Evolutionary conservation across 2,797 vertebrate species (phyloP).

Genomic region (Chelidonichthys spinosus): DNA sequence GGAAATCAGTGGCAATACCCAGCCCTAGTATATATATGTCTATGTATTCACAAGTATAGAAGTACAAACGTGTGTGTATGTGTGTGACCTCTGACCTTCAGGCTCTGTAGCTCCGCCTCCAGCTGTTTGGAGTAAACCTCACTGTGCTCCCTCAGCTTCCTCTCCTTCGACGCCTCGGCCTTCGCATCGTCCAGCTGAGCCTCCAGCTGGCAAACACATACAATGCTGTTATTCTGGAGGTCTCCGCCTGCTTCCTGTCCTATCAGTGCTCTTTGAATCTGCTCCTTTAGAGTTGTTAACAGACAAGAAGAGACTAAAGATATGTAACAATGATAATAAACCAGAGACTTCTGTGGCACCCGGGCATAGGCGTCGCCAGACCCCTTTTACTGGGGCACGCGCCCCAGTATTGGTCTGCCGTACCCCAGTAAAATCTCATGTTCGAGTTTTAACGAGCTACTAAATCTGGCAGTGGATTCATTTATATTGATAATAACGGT

Average conservation of each 20-base stretch:
- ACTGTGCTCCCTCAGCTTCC: constrained; percentile 93
- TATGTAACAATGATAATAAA: background rate
- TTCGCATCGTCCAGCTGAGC: constrained; percentile 89
- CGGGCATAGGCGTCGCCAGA: no score
- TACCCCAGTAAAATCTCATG: no score
- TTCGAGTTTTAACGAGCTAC: no score
- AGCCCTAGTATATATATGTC: no score
- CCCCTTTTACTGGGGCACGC: no score
- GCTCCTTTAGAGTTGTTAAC: no score
- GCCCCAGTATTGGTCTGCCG: no score
- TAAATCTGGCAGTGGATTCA: no score
- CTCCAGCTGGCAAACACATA: constrained; percentile 87
- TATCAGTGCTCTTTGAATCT: no score
- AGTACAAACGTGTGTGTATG: background rate
- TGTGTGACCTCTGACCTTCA: constrained; percentile 87
- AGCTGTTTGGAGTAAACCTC: constrained; percentile 93
- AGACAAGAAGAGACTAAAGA: background rate
- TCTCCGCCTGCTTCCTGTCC: background rate
- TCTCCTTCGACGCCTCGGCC: constrained; percentile 93
- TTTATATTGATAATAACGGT: no score
- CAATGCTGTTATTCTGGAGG: constrained; percentile 39
- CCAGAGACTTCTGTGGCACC: no score
- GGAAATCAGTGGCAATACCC: no score
- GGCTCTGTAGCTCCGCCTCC: constrained; percentile 90
- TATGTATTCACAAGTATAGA: background rate